Percentiles rank a stretch among this genome's conserved stretches.
These are phyloP conservation scores for Channa maculata DNA, from an alignment of 2,113 vertebrate species.

Conservation along the genomic window DNA sequence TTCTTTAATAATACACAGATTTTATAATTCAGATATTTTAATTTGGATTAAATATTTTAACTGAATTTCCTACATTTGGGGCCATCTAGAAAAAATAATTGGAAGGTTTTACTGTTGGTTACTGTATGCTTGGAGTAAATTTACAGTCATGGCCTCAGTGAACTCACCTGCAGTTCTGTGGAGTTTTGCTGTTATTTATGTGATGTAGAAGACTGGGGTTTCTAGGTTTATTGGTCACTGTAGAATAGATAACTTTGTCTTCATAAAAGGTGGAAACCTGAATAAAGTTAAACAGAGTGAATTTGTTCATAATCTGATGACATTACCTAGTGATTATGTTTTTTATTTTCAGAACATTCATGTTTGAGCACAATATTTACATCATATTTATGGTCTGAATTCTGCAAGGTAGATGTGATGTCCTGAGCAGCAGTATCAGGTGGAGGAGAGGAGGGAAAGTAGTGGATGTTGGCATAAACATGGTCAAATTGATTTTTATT, in stretches of 20 bases:
- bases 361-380: conserved; percentile 13
- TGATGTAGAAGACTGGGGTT: not conserved
- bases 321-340: not conserved
- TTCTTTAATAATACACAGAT: too few species aligned
- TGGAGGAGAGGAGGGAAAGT: not conserved
- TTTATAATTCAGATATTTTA: too few species aligned
- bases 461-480: conserved; percentile 49
- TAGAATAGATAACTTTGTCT: conserved; percentile 57
- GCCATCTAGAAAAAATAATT: too few species aligned
- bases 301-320: not conserved
- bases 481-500: conserved; percentile 1
- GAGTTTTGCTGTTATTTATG: not conserved
- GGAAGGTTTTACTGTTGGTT: too few species aligned
- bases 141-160: not conserved
- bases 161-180: conserved; percentile 32
- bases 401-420: not conserved
- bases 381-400: not conserved
- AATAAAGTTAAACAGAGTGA: not conserved
- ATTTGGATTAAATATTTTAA: too few species aligned
- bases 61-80: not conserved
- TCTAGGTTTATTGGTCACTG: conserved; percentile 51
- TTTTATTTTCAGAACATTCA: not conserved
- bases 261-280: conserved; percentile 23
- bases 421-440: not conserved
- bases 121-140: too few species aligned